These are phyloP conservation scores for Phrynosoma platyrhinos DNA, from an alignment of 2,113 vertebrate species.

Conservation along the genomic window DNA sequence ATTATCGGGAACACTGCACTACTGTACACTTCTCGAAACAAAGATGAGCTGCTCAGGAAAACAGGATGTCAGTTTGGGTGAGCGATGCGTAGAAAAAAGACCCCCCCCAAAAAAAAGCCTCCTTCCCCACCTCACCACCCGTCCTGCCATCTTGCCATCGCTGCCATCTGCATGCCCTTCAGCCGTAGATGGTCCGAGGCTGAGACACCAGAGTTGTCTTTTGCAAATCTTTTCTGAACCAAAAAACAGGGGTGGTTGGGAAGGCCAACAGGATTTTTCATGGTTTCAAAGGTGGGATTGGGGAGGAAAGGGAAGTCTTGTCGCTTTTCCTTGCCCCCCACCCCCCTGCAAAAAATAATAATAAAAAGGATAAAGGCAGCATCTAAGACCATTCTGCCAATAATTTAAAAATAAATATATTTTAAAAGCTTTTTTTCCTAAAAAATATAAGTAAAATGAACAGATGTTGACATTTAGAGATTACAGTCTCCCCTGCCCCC, in stretches of 20 bases:
- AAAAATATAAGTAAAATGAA: constrained; percentile 26
- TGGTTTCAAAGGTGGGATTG: constrained; percentile 48
- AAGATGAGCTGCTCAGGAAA: constrained; percentile 71
- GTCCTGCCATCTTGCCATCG: neutral
- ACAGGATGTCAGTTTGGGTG: constrained; percentile 65
- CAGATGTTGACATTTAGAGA: constrained; percentile 62
- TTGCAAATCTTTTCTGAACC: constrained; percentile 55
- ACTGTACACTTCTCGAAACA: constrained; percentile 81
- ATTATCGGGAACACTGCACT: constrained; percentile 81
- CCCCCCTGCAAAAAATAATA: constrained; percentile 22
- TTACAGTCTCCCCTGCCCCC: constrained; percentile 65
- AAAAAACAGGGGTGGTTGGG: neutral
- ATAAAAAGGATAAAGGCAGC: constrained; percentile 44
- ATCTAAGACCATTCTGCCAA: constrained; percentile 62
- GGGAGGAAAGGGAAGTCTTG: constrained; percentile 41
- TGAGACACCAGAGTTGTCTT: constrained; percentile 66
- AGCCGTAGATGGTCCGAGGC: constrained; percentile 53
- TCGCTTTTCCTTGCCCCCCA: neutral
- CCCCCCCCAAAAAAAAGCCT: neutral
- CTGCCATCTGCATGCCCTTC: too few relatives aligned
- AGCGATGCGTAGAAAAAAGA: constrained; percentile 28
- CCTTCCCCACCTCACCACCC: neutral
- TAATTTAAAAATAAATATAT: constrained; percentile 61
- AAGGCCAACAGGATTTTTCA: constrained; percentile 26
- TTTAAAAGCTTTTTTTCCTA: neutral